Evolutionary conservation across 1,140 invertebrate genomes (phyloP), one percentile per base, ranked within the genome.

Genomic region (Orussus abietinus): DNA sequence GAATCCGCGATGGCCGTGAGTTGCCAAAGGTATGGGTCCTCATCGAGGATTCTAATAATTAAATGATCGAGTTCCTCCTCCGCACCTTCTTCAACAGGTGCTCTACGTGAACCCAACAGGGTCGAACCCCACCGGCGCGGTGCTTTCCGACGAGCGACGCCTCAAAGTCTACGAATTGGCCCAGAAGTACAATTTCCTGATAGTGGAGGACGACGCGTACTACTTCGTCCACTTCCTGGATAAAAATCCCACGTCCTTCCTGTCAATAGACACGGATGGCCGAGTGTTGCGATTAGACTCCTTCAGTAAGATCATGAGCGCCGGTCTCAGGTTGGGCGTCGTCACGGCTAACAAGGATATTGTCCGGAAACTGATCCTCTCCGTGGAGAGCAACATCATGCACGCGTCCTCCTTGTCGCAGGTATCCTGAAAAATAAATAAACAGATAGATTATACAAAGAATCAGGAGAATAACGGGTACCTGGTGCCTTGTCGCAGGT

Each of bases 131-230:
- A 77, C 77, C 5, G 81, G 80, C 7, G 61, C 64, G 5, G 62
- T 73, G 9, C 57, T 81, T 10, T 51, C 75, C 1, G 53, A 69
- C 10, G 57, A 72, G 4, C 72, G 80, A 30, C 77, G 76, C 48
- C 58, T 57, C 18, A 60, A 75, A 48, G 74, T 83, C 18, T 83
- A 83, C 45, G 49, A 70, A 47, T 67, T 83, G 35, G 79, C 79
- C 5, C 70, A 70, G 28, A 69, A 75, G 33, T 81, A 81, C 49
- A 67, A 83, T 60, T 71, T 83, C 10, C 42, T 83, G 3, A 82
- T 84, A 45, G 17, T 84, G 1, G 82, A 84, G 50, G 81, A 83
- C 53, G 82, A 83, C 57, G 74, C 82, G 2, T 83, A 83, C 50
- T 83, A 72, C 50, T 81, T 77, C 47, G 43, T 83, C 5, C 75